Evolutionary conservation across 1,140 invertebrate species (phyloP).

Genomic region (Meloidogyne hapla): DNA sequence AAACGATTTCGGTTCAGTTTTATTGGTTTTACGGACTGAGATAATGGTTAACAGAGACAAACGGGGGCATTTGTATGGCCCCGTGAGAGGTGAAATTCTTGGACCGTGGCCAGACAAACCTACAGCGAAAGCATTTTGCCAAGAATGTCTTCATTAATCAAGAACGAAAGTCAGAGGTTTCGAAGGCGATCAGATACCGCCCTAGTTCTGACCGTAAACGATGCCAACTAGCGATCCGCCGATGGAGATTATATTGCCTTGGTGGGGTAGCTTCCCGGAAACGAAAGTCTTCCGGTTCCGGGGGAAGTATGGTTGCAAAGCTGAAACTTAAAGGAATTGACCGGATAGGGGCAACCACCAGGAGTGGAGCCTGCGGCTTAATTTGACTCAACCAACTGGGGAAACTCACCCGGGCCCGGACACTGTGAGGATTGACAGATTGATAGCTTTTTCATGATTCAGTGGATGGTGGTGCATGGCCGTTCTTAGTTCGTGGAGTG

Average conservation of each 20-base stretch:
- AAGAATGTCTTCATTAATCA: slow-evolving; percentile 79
- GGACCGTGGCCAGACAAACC: slow-evolving; percentile 77
- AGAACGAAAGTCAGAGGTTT: slow-evolving; percentile 80
- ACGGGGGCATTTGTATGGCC: slow-evolving; percentile 57
- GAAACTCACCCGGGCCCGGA: slow-evolving; percentile 82
- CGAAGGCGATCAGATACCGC: slow-evolving; percentile 68
- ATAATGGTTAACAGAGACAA: slow-evolving; percentile 58
- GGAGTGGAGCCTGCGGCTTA: slow-evolving; percentile 85
- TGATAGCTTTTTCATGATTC: slow-evolving; percentile 86
- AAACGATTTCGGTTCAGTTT: slow-evolving; percentile 78
- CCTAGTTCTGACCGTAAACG: slow-evolving; percentile 80
- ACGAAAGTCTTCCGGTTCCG: slow-evolving; percentile 81
- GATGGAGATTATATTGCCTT: slow-evolving; percentile 32
- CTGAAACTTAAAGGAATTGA: slow-evolving; percentile 87
- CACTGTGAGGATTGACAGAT: slow-evolving; percentile 84
- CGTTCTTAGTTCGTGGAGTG: slow-evolving; percentile 85
- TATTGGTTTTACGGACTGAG: slow-evolving; percentile 61
- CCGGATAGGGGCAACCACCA: slow-evolving; percentile 75
- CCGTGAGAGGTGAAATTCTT: slow-evolving; percentile 68
- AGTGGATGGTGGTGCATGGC: slow-evolving; percentile 82
- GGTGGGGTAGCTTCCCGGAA: slow-evolving; percentile 66
- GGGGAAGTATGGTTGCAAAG: slow-evolving; percentile 86
- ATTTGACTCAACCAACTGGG: slow-evolving; percentile 86
- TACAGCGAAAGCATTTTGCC: slow-evolving; percentile 72
- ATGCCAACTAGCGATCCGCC: slow-evolving; percentile 69